Evolutionary conservation across 2,888 invertebrate genomes (phyloP).

Genomic region (Drepanosiphum platanoidis): DNA sequence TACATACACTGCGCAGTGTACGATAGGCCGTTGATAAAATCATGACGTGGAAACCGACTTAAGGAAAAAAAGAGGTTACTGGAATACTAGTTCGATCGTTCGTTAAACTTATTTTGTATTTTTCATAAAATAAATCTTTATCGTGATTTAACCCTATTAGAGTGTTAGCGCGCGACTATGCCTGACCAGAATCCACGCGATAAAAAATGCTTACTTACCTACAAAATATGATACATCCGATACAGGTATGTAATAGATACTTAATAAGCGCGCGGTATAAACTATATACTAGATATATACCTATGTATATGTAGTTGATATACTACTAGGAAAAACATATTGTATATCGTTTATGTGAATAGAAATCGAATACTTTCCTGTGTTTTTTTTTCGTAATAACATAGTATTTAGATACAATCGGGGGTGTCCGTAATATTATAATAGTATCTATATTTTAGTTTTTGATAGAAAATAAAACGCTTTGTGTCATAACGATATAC

Average conservation of each 20-base stretch:
- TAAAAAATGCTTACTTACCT: too few relatives aligned
- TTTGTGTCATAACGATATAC: background rate
- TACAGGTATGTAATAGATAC: background rate
- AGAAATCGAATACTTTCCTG: background rate
- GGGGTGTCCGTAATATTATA: background rate
- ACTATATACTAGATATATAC: too few relatives aligned
- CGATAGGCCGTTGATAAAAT: background rate
- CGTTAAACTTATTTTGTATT: background rate
- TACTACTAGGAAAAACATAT: background rate
- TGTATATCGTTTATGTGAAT: background rate
- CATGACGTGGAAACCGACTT: background rate
- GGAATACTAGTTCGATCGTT: conserved; percentile 29
- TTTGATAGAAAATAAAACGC: background rate
- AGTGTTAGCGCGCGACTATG: background rate
- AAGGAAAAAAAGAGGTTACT: conserved; percentile 38
- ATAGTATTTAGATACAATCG: background rate
- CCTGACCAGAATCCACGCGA: background rate
- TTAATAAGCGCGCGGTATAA: too few relatives aligned
- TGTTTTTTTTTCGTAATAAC: background rate
- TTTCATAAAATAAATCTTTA: background rate
- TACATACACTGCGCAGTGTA: background rate
- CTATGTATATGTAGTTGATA: too few relatives aligned
- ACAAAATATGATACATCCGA: too few relatives aligned
- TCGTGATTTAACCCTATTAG: background rate
- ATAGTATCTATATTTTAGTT: background rate